Evolutionary conservation across 2,797 vertebrate species (phyloP), one percentile per base, ranked within the genome.

Genomic region (Neosilurus mollespiculum): DNA sequence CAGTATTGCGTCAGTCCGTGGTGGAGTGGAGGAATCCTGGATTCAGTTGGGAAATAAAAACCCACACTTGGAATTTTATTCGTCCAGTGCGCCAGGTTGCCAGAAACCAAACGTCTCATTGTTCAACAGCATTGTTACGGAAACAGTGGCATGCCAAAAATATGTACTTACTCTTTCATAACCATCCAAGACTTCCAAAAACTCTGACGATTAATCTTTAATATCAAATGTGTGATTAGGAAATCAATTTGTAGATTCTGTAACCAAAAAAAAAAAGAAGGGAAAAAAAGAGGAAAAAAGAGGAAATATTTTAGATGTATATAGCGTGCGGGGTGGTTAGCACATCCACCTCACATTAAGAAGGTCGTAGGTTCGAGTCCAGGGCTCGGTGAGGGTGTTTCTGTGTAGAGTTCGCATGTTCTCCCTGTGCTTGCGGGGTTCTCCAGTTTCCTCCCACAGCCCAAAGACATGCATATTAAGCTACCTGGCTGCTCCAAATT

Each of bases 51-150:
- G 62, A 81, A 84, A 81, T 75, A 34, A 59, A 84, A 84, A 75
- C 64, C 59, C 82, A 81, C 49, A 70, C 30, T 80, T 30, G 59
- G 78, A 80, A 80, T 80, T 80, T 84, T 51, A 80, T 61, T 69
- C 51, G 4, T 80, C 65, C 26, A 37, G 78, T 15, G 20, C 9
- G 58, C 64, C 64, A 20, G 26, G 37, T 83, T 14, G 43, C 82
- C 82, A 70, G 75, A 83, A 83, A 75, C 78, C 69, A 66, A 10
- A 51, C n/a, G 43, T 65, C 49, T 54, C 62, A 58, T 84, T 84
- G 69, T 75, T 75, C 59, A 56, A 62, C 15, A 49, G 61, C 69
- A 72, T 65, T n/a, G 34, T 84, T 66, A 73, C 78, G 20, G 83
- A 58, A 73, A 64, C 26, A 49, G 76, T 54, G 65, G 22, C 59